phyloP scores from a whole-genome alignment of 2,797 vertebrate genomes.

The Miichthys miiuy region DNA sequence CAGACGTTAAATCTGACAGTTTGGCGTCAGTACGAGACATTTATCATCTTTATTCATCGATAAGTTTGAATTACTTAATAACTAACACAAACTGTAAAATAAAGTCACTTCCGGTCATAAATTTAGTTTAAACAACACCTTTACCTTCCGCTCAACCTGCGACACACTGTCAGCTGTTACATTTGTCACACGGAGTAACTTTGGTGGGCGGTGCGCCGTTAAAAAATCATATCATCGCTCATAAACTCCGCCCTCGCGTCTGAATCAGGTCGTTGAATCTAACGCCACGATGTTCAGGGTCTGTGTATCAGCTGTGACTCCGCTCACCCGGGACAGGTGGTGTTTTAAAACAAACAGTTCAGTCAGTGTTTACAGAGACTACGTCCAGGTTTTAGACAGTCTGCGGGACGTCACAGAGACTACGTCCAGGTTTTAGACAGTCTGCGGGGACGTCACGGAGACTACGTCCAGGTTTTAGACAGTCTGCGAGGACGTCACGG shows the following conservation, averaged over 20 bases:
- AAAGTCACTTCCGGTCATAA: too few species aligned
- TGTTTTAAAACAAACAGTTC: background rate
- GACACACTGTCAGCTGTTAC: background rate
- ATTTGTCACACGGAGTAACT: fast-evolving
- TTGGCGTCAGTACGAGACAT: background rate
- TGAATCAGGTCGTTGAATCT: background rate
- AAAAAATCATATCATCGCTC: fast-evolving
- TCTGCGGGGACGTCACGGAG: too few species aligned
- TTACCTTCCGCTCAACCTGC: background rate
- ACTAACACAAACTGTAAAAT: too few species aligned
- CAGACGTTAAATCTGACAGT: background rate
- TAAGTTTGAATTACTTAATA: background rate
- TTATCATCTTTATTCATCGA: background rate
- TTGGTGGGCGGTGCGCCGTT: background rate
- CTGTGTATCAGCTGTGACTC: background rate
- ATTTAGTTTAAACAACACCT: background rate
- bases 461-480: too few species aligned
- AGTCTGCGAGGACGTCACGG: too few species aligned
- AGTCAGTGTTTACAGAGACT: background rate
- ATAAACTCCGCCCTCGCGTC: too few species aligned
- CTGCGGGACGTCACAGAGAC: too few species aligned
- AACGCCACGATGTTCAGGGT: fast-evolving
- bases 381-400: too few species aligned
- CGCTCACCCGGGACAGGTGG: background rate
- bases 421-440: too few species aligned